Evolutionary conservation across 2,797 vertebrate species (phyloP).

Genomic region (Siniperca scherzeri): DNA sequence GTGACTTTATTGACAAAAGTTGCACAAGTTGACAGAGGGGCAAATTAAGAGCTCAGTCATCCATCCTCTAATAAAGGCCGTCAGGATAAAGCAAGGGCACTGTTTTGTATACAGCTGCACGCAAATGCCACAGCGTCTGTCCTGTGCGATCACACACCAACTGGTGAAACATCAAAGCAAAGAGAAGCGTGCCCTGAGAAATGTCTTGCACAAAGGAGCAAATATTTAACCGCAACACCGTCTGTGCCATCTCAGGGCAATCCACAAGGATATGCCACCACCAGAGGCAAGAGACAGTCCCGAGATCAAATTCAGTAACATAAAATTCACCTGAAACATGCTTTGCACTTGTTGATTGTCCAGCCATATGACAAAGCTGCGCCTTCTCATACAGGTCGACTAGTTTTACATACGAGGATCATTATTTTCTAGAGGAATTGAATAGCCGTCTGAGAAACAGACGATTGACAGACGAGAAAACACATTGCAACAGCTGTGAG

Average conservation of each 20-base stretch:
- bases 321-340: slow-evolving; percentile 61
- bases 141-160: slow-evolving; percentile 34
- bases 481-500: slow-evolving; percentile 84
- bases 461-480: slow-evolving; percentile 79
- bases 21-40: slow-evolving; percentile 53
- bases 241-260: slow-evolving; percentile 55
- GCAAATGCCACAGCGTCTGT: slow-evolving; percentile 52
- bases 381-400: slow-evolving; percentile 19
- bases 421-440: slow-evolving; percentile 58
- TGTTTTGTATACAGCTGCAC: slow-evolving; percentile 53
- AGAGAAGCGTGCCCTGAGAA: slow-evolving; percentile 38
- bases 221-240: slow-evolving; percentile 45
- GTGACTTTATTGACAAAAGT: slow-evolving; percentile 44
- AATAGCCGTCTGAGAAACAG: slow-evolving; percentile 62
- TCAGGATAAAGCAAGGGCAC: slow-evolving; percentile 51
- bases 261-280: slow-evolving; percentile 23
- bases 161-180: slow-evolving; percentile 38
- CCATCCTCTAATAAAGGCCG: slow-evolving; percentile 53
- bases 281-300: slow-evolving; percentile 25
- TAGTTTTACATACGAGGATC: slow-evolving; percentile 27
- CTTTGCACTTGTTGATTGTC: slow-evolving; percentile 82
- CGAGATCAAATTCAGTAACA: slow-evolving; percentile 34
- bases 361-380: slow-evolving; percentile 56
- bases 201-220: slow-evolving; percentile 33
- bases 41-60: slow-evolving; percentile 57